A percentile compares a stretch with the other conserved stretches of the same genome.
phyloP scores from a whole-genome alignment of 2,113 vertebrate species.

The Melanerpes formicivorus region DNA sequence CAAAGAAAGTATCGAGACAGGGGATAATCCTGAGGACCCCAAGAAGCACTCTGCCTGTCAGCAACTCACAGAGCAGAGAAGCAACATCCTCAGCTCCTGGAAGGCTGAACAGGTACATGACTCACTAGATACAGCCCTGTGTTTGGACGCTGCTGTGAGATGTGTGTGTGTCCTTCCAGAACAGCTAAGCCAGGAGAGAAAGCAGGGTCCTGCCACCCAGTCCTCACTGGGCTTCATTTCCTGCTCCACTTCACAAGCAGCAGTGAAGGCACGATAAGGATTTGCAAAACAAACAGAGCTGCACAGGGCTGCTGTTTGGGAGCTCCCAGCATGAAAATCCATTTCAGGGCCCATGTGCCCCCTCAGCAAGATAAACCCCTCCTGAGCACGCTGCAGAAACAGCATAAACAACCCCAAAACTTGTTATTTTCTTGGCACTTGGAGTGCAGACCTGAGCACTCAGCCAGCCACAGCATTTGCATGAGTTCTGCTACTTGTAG shows the following conservation, averaged over 20 bases:
- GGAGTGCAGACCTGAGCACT: conserved; percentile 5
- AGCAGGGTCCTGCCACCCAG: not conserved
- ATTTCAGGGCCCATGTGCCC: conserved; percentile 68
- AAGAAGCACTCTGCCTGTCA: not conserved
- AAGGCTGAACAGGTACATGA: not conserved
- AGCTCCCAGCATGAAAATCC: conserved; percentile 75
- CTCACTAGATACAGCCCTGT: not conserved
- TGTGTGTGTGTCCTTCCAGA: not conserved
- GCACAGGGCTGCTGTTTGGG: conserved; percentile 52
- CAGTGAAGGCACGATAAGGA: conserved; percentile 61
- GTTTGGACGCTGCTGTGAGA: not conserved
- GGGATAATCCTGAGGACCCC: not conserved
- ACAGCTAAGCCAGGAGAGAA: not conserved
- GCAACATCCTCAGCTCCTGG: not conserved
- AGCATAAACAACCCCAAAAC: conserved; percentile 52
- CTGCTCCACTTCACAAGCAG: conserved; percentile 69
- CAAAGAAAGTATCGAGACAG: not conserved
- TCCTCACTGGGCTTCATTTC: conserved; percentile 18
- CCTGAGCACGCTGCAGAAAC: conserved; percentile 45
- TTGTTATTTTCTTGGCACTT: conserved; percentile 65
- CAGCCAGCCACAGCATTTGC: not conserved
- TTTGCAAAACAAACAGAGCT: conserved; percentile 74
- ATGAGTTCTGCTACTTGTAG: not conserved
- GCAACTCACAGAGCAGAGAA: not conserved
- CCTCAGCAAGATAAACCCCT: conserved; percentile 61